Conservation (phyloP, 1,140 invertebrate species). For the Ladona fulva region DNA sequence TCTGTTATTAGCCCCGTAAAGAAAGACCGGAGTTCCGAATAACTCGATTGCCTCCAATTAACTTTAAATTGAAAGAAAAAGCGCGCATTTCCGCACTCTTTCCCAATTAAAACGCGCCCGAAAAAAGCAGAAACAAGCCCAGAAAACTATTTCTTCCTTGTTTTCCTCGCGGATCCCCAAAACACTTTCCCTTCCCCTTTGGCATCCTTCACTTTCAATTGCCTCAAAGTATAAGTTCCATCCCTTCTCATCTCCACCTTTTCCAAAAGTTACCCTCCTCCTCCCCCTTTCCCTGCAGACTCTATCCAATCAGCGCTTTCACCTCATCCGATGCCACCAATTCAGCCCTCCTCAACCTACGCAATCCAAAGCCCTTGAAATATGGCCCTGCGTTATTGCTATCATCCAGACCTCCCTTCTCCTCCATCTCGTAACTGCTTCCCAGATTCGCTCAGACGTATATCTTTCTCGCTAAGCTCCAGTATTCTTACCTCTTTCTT, state of each 20-base stretch:
- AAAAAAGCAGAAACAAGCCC: not conserved
- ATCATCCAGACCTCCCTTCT: not conserved
- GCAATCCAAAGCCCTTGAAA: not conserved
- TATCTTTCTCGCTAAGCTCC: slow-evolving; percentile 4
- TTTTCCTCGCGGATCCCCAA: not conserved
- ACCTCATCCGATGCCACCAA: not conserved
- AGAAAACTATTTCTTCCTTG: not conserved
- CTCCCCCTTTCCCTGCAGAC: not conserved
- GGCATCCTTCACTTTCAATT: not conserved
- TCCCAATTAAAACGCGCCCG: not conserved
- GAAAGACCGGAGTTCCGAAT: not conserved
- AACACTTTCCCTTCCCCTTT: slow-evolving; percentile 3
- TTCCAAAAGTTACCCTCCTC: not conserved
- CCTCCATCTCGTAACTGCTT: not conserved
- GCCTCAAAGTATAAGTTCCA: not conserved
- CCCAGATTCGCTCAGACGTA: not conserved
- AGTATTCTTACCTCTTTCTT: not conserved
- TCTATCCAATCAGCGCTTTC: not conserved
- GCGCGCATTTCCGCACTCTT: not conserved
- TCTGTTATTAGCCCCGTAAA: too few relatives aligned
- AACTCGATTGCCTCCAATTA: not conserved
- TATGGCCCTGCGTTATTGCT: not conserved
- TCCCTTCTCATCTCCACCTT: not conserved
- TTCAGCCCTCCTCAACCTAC: not conserved
- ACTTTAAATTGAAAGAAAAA: not conserved